Percentiles rank a stretch among this genome's conserved stretches.
These are phyloP conservation scores for Atractosteus spatula DNA, from an alignment of 2,113 vertebrate species.

Conservation along the genomic window DNA sequence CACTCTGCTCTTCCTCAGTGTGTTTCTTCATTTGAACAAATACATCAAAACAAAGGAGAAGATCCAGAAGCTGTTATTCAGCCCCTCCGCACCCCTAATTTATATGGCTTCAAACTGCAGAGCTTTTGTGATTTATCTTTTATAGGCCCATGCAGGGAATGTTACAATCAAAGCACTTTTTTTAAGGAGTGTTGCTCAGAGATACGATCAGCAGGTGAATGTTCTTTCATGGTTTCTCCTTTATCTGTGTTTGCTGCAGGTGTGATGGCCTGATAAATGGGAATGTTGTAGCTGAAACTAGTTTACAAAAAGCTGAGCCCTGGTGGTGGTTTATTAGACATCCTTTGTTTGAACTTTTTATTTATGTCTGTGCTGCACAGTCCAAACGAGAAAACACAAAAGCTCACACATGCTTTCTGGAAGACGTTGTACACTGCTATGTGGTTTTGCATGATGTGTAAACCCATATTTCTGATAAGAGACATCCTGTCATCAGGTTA, in stretches of 20 bases:
- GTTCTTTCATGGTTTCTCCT: slow-evolving; percentile 51
- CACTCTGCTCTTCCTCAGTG: no score
- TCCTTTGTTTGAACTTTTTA: slow-evolving; percentile 1
- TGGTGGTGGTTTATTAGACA: slow-evolving; percentile 11
- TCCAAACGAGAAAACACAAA: background rate
- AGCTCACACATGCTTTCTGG: background rate
- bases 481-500: slow-evolving; percentile 2
- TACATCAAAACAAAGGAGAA: no score
- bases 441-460: slow-evolving; percentile 3
- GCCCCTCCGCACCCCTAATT: no score
- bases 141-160: no score
- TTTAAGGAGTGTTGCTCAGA: slow-evolving; percentile 44
- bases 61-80: no score
- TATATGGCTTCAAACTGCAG: slow-evolving; percentile 41
- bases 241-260: slow-evolving; percentile 65
- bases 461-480: background rate
- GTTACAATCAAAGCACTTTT: slow-evolving; percentile 40
- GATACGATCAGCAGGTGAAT: slow-evolving; percentile 74
- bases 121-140: background rate
- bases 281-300: slow-evolving; percentile 9
- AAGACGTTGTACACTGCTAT: background rate
- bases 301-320: slow-evolving; percentile 28
- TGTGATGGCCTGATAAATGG: slow-evolving; percentile 51
- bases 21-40: no score
- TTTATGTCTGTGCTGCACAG: slow-evolving; percentile 14